Conservation (phyloP, 2,113 vertebrate genomes). For the Anoplopoma fimbria region DNA sequence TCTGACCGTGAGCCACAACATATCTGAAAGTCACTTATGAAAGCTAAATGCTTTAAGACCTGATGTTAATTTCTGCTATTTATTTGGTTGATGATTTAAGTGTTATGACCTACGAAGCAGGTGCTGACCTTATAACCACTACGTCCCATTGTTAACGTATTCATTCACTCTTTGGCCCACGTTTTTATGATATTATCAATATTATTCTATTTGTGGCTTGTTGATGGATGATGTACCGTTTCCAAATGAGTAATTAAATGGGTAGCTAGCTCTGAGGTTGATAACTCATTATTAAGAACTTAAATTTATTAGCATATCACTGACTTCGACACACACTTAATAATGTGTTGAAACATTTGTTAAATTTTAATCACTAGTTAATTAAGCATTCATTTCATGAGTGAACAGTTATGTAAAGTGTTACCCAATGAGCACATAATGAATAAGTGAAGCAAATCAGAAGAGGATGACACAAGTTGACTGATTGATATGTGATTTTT, state of each 20-base stretch:
- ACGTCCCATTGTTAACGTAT: not conserved
- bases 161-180: not conserved
- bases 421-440: conserved; percentile 37
- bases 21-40: not conserved
- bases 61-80: not conserved
- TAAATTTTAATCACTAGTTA: conserved; percentile 61
- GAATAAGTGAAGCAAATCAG: too few relatives aligned
- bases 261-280: conserved; percentile 36
- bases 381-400: conserved; percentile 58
- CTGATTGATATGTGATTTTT: not conserved
- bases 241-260: conserved; percentile 52
- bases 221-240: conserved; percentile 57
- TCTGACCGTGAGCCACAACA: not conserved
- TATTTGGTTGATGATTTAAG: not conserved
- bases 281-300: conserved; percentile 59
- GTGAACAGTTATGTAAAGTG: conserved; percentile 38
- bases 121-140: not conserved
- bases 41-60: not conserved
- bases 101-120: not conserved
- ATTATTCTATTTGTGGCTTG: conserved; percentile 24
- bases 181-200: conserved; percentile 1
- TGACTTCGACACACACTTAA: conserved; percentile 69
- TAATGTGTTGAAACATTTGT: conserved; percentile 65
- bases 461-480: too few relatives aligned
- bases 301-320: conserved; percentile 63